phyloP scores from a whole-genome alignment of 1,140 invertebrate species.

The Brachystomella parvula region DNA sequence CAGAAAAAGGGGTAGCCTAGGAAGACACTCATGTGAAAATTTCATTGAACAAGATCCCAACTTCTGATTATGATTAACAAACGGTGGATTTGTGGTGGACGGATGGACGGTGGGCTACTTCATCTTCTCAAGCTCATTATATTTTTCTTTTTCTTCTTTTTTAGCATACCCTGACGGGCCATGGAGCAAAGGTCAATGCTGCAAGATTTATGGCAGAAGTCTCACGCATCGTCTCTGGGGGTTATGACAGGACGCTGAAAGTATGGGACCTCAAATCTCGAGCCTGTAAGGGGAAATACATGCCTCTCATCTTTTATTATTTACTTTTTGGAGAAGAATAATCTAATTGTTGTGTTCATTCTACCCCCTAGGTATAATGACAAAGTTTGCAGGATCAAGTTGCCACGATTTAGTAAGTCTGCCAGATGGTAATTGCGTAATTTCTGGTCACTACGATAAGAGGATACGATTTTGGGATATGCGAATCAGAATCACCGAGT shows the following conservation, averaged over 20 bases:
- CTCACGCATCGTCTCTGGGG: slow-evolving; percentile 62
- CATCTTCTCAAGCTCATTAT: slow-evolving; percentile 1
- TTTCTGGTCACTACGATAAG: slow-evolving; percentile 97
- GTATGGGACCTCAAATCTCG: slow-evolving; percentile 90
- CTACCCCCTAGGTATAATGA: slow-evolving; percentile 69
- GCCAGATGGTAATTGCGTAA: slow-evolving; percentile 78
- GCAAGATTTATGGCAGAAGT: slow-evolving; percentile 85
- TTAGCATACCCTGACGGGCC: slow-evolving; percentile 92
- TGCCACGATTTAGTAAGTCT: slow-evolving; percentile 93
- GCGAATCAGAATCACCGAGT: slow-evolving; percentile 52
- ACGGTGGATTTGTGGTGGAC: too few relatives aligned
- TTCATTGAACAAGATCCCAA: too few relatives aligned
- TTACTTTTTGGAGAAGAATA: not conserved
- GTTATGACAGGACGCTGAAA: slow-evolving; percentile 92
- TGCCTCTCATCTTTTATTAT: not conserved
- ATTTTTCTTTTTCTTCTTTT: slow-evolving; percentile 45
- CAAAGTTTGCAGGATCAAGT: slow-evolving; percentile 92
- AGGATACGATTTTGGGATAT: slow-evolving; percentile 94
- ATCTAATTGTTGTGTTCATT: slow-evolving; percentile 4
- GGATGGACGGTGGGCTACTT: too few relatives aligned
- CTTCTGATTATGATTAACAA: too few relatives aligned
- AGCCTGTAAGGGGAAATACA: slow-evolving; percentile 66
- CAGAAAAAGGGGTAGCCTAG: too few relatives aligned
- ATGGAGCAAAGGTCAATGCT: slow-evolving; percentile 89
- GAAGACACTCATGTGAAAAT: too few relatives aligned